Evolutionary conservation across 2,888 invertebrate species (phyloP).

Genomic region (Acholoe squamosa): DNA sequence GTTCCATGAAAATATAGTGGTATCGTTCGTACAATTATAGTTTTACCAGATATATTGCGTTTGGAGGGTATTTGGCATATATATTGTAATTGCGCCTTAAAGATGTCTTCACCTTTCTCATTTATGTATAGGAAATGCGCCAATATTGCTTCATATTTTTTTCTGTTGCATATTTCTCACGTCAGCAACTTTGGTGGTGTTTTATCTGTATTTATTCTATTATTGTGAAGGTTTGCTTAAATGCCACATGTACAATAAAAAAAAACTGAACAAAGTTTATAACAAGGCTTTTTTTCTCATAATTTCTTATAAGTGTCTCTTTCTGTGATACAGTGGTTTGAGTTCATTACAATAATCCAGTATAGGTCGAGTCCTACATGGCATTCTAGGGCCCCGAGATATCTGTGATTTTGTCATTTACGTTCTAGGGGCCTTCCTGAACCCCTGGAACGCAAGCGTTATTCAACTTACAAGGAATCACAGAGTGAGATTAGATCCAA

Average conservation of each 20-base stretch:
- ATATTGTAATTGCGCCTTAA: neutral
- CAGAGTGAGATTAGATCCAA: no score
- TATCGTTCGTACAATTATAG: neutral
- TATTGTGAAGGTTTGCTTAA: slow-evolving; percentile 44
- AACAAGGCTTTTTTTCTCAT: no score
- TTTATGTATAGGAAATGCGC: slow-evolving; percentile 8
- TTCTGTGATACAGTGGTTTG: no score
- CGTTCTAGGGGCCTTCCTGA: no score
- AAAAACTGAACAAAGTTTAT: slow-evolving; percentile 10
- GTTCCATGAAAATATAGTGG: neutral
- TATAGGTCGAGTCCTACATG: no score
- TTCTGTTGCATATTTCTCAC: neutral
- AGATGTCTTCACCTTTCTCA: neutral
- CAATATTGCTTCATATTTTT: slow-evolving; percentile 31
- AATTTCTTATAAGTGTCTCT: no score
- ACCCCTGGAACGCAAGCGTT: no score
- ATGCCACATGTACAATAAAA: slow-evolving; percentile 33
- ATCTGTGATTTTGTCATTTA: no score
- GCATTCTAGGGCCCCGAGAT: no score
- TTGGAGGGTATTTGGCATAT: neutral
- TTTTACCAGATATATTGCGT: neutral
- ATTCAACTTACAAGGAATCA: no score
- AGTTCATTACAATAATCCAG: no score
- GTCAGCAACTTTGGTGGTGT: neutral
- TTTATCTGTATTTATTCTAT: slow-evolving; percentile 37